phyloP scores from a whole-genome alignment of 2,888 invertebrate species.

The Gandaritis pyraliata region DNA sequence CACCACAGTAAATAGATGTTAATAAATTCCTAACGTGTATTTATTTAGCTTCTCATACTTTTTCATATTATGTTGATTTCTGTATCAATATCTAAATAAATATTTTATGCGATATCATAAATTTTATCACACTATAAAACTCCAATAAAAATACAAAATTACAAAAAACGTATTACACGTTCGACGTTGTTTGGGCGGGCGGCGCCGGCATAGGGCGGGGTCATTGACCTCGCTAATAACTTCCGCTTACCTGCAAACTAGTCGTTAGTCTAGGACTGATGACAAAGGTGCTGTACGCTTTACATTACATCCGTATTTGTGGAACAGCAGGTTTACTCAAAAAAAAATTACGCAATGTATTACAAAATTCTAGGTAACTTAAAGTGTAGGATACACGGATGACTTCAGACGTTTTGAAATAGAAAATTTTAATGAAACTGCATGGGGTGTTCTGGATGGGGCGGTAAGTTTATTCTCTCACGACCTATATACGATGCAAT shows the following conservation, averaged over 20 bases:
- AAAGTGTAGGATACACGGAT: too few species aligned
- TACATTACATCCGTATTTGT: not conserved
- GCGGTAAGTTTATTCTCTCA: constrained; percentile 29
- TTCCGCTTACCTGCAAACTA: constrained; percentile 76
- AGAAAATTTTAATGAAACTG: not conserved
- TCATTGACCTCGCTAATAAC: constrained; percentile 77
- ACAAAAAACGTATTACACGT: constrained; percentile 47
- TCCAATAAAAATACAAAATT: constrained; percentile 37
- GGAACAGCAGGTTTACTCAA: too few species aligned
- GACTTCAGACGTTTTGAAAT: too few species aligned
- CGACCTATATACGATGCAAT: constrained; percentile 68
- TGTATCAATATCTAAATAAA: constrained; percentile 11
- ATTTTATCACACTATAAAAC: constrained; percentile 35
- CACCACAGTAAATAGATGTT: too few species aligned
- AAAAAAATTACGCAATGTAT: too few species aligned
- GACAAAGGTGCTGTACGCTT: constrained; percentile 50
- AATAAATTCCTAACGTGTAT: too few species aligned
- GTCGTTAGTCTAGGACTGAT: constrained; percentile 57
- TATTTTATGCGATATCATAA: constrained; percentile 25
- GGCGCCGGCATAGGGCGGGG: constrained; percentile 47
- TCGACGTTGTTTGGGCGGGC: constrained; percentile 69
- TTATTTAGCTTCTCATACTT: too few species aligned
- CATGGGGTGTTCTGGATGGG: not conserved
- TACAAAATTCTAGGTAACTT: too few species aligned
- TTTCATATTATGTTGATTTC: too few species aligned